Conservation (phyloP, 2,797 vertebrate species). For the Cichlasoma orientale region DNA sequence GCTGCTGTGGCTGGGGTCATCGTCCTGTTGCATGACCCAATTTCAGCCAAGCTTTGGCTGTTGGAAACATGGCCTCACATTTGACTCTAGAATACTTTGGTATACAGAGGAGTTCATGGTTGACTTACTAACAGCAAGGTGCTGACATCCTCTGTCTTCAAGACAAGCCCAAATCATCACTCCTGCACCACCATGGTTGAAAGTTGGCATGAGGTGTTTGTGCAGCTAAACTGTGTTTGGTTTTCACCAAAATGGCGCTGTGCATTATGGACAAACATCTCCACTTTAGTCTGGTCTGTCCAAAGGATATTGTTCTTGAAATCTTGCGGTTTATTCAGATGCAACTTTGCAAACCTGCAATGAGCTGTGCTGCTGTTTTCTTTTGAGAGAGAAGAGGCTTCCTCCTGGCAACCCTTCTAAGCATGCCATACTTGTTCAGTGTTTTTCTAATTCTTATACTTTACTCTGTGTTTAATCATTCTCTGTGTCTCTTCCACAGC, state of each 20-base stretch:
- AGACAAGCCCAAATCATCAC: not conserved
- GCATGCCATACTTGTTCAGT: not conserved
- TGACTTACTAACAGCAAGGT: not conserved
- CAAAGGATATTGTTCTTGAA: not conserved
- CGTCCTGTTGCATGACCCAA: not conserved
- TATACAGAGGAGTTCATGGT: not conserved
- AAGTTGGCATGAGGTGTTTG: not conserved
- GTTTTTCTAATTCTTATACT: no score
- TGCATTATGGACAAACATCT: not conserved
- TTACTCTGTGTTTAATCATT: no score
- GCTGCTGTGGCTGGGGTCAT: not conserved
- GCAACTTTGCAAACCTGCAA: not conserved
- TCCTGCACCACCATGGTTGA: not conserved
- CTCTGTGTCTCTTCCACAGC: no score
- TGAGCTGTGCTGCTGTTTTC: no score
- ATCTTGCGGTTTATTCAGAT: not conserved
- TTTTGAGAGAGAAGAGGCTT: not conserved
- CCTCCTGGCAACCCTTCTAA: not conserved
- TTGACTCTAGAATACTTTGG: not conserved
- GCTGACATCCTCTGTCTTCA: not conserved
- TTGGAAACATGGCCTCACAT: not conserved
- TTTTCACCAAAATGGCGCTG: not conserved
- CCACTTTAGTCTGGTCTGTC: not conserved
- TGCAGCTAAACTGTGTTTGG: not conserved
- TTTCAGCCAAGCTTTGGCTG: not conserved